phyloP scores from a whole-genome alignment of 2,797 vertebrate species.

The Dipus sagitta region DNA sequence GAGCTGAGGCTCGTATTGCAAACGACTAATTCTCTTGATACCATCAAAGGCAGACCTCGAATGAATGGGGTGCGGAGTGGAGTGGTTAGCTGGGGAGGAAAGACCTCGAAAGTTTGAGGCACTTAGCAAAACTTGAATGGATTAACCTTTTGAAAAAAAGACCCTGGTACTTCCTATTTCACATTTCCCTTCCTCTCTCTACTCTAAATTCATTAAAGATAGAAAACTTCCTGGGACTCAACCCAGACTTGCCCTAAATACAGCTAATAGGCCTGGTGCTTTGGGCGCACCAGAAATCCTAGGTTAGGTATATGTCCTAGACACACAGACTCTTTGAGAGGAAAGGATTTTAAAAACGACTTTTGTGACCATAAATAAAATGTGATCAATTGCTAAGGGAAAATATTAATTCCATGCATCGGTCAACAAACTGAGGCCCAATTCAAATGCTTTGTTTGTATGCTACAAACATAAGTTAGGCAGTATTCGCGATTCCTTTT shows the following conservation, averaged over 20 bases:
- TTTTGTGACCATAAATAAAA: conserved; percentile 54
- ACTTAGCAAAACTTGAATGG: conserved; percentile 61
- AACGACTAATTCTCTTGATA: conserved; percentile 39
- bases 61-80: conserved; percentile 58
- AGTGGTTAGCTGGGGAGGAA: background rate
- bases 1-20: conserved; percentile 17
- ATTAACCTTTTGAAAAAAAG: conserved; percentile 38
- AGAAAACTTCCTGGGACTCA: conserved; percentile 63
- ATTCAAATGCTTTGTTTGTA: conserved; percentile 28
- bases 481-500: conserved; percentile 9
- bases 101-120: conserved; percentile 3
- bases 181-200: background rate
- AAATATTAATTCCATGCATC: conserved; percentile 16
- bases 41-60: conserved; percentile 59
- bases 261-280: conserved; percentile 49
- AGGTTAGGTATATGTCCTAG: background rate
- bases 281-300: background rate
- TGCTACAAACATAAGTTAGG: conserved; percentile 56
- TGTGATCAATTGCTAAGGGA: background rate
- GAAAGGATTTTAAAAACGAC: conserved; percentile 33
- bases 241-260: conserved; percentile 38
- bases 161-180: conserved; percentile 46
- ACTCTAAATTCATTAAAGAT: conserved; percentile 56
- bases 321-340: background rate
- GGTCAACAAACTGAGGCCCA: conserved; percentile 42